Conservation (phyloP, 2,797 vertebrate genomes). For the Prionace glauca region DNA sequence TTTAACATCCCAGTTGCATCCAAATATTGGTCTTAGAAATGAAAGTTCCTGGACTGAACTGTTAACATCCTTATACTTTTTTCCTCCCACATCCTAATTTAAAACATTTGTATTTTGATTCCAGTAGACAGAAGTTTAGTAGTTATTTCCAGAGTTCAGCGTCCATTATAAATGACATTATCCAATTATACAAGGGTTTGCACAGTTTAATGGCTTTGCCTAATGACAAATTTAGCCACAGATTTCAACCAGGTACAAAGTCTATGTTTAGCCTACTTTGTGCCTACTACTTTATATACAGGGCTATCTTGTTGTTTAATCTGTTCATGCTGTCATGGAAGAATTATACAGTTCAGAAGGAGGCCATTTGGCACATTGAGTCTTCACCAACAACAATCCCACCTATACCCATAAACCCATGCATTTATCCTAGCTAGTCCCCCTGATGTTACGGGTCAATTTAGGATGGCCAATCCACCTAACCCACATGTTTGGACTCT, state of each 20-base stretch:
- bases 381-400: too few species aligned
- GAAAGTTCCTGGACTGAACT: background rate
- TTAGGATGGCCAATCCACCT: too few species aligned
- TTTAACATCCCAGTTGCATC: background rate
- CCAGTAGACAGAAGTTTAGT: background rate
- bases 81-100: background rate
- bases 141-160: background rate
- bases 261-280: background rate
- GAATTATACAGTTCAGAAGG: too few species aligned
- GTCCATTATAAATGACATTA: background rate
- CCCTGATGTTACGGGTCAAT: too few species aligned
- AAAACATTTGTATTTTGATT: background rate
- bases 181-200: background rate
- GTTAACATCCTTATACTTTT: background rate
- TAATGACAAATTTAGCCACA: background rate
- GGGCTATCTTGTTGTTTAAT: background rate
- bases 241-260: background rate
- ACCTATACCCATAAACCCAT: too few species aligned
- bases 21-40: background rate
- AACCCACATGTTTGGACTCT: too few species aligned
- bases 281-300: background rate
- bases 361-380: too few species aligned
- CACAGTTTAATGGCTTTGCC: background rate
- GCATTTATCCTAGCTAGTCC: too few species aligned
- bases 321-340: background rate